phyloP scores from a whole-genome alignment of 2,797 vertebrate species.

The Spinibarbus caldwelli region DNA sequence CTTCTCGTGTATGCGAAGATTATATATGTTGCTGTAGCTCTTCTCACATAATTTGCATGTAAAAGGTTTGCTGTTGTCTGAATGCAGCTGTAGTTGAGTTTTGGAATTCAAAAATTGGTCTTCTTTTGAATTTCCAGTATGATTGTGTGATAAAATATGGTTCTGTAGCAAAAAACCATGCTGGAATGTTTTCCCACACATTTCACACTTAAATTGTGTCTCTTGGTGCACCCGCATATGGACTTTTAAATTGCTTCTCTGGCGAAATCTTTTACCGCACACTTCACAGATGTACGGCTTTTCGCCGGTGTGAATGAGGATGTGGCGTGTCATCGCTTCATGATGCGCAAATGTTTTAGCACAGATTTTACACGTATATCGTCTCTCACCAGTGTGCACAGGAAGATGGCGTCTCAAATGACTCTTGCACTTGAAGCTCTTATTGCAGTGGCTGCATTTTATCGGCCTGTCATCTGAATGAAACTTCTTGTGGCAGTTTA shows the following conservation, averaged over 20 bases:
- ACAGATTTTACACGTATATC: slow-evolving; percentile 75
- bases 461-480: slow-evolving; percentile 74
- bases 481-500: slow-evolving; percentile 72
- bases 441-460: slow-evolving; percentile 70
- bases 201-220: slow-evolving; percentile 63
- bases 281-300: slow-evolving; percentile 68
- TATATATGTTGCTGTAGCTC: slow-evolving; percentile 35
- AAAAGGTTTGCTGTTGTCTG: slow-evolving; percentile 26
- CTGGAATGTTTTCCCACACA: slow-evolving; percentile 67
- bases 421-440: slow-evolving; percentile 69
- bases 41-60: slow-evolving; percentile 50
- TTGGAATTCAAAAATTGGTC: slow-evolving; percentile 25
- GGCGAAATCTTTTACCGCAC: slow-evolving; percentile 75
- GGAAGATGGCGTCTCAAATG: slow-evolving; percentile 72
- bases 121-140: background rate
- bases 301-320: slow-evolving; percentile 75
- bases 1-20: slow-evolving; percentile 64
- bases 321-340: slow-evolving; percentile 75
- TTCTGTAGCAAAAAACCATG: slow-evolving; percentile 63
- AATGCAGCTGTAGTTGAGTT: slow-evolving; percentile 62
- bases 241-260: slow-evolving; percentile 74
- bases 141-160: slow-evolving; percentile 47
- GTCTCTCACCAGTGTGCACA: slow-evolving; percentile 78
- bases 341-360: slow-evolving; percentile 71
- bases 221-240: slow-evolving; percentile 67